Conservation (phyloP, 1,140 invertebrate genomes). For the Bombus turneri region DNA sequence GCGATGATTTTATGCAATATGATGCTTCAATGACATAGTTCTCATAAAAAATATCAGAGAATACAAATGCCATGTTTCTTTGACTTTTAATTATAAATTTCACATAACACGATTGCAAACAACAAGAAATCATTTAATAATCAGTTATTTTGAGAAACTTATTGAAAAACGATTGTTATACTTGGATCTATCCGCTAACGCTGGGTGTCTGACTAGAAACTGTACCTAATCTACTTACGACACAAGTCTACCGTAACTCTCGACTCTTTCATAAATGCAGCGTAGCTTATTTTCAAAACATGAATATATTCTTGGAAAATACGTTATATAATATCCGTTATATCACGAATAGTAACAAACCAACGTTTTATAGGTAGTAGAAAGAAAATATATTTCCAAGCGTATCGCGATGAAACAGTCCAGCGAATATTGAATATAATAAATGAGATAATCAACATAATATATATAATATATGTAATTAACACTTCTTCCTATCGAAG, state of each 20-base stretch:
- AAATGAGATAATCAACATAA: not conserved
- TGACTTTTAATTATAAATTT: not conserved
- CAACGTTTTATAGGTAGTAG: not conserved
- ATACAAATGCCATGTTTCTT: not conserved
- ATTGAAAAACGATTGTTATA: not conserved
- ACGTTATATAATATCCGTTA: not conserved
- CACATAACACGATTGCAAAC: not conserved
- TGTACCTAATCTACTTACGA: not conserved
- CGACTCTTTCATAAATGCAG: not conserved
- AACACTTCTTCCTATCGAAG: not conserved
- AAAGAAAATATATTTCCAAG: not conserved
- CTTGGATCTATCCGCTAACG: not conserved
- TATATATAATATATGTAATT: too few relatives aligned
- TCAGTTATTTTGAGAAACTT: too few relatives aligned
- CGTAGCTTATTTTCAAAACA: not conserved
- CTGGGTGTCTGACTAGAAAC: not conserved
- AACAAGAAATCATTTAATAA: too few relatives aligned
- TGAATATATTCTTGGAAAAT: not conserved
- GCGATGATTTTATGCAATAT: too few relatives aligned
- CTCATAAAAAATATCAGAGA: not conserved
- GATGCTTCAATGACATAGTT: too few relatives aligned
- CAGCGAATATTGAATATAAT: not conserved
- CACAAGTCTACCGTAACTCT: not conserved
- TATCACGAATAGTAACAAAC: not conserved
- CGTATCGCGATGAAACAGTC: not conserved